phyloP scores from a whole-genome alignment of 1,140 invertebrate species.

The Phenacoccus solenopsis region DNA sequence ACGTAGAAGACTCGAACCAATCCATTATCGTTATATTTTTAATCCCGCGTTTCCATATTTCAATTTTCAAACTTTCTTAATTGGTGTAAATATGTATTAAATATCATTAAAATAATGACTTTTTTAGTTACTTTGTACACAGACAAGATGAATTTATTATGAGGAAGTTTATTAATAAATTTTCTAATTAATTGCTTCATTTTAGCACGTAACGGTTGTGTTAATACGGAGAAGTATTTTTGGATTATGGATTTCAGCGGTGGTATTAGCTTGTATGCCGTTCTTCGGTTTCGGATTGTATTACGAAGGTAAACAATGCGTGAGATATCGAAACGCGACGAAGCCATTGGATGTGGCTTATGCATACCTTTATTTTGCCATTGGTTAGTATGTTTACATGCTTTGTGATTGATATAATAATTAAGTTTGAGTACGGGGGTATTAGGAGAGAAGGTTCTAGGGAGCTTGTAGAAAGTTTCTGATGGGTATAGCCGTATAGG shows the following conservation, averaged over 20 bases:
- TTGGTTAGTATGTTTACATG: conserved; percentile 44
- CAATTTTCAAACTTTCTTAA: not conserved
- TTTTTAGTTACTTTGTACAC: not conserved
- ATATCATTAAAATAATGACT: not conserved
- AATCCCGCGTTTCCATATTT: not conserved
- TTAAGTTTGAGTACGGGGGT: no score
- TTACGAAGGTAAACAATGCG: conserved; percentile 44
- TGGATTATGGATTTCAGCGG: conserved; percentile 49
- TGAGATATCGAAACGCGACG: conserved; percentile 55
- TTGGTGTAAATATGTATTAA: not conserved
- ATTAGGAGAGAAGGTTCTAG: no score
- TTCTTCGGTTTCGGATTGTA: conserved; percentile 67
- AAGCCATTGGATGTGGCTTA: conserved; percentile 52
- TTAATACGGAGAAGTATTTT: not conserved
- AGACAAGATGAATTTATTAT: not conserved
- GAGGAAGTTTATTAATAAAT: not conserved
- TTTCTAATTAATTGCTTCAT: not conserved
- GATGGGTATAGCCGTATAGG: no score
- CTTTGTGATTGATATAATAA: no score
- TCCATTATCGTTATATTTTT: not conserved
- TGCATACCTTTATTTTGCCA: conserved; percentile 60
- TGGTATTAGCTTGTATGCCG: conserved; percentile 57
- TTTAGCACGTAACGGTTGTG: conserved; percentile 8
- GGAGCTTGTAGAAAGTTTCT: no score
- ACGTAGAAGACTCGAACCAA: not conserved